These are phyloP conservation scores for Ophthalmolycus amberensis DNA, from an alignment of 2,113 vertebrate genomes.

Conservation along the genomic window DNA sequence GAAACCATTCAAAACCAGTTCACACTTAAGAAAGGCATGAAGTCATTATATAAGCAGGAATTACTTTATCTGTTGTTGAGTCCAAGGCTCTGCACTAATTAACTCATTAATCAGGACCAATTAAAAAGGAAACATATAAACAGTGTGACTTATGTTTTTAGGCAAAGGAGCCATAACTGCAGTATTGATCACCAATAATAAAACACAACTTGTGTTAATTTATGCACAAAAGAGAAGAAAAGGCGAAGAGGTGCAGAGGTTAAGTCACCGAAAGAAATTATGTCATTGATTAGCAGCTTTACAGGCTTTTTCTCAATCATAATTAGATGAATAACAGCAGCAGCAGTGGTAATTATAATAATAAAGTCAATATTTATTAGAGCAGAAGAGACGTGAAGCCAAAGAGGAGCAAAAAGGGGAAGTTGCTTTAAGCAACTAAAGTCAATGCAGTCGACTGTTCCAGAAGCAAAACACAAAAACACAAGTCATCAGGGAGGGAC, in stretches of 20 bases:
- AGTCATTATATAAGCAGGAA: neutral
- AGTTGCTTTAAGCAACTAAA: neutral
- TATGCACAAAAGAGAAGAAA: neutral
- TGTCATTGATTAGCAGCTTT: neutral
- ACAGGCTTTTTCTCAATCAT: neutral
- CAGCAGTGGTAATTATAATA: neutral
- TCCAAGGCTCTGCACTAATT: neutral
- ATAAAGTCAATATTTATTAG: neutral
- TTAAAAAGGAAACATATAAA: conserved; percentile 1
- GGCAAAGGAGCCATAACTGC: neutral
- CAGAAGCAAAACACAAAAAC: neutral
- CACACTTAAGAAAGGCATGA: neutral
- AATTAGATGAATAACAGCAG: conserved; percentile 1
- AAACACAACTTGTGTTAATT: neutral
- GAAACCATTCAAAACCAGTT: neutral
- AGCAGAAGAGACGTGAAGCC: neutral
- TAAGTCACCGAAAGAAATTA: neutral
- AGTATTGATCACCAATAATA: neutral
- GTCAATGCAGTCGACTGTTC: neutral
- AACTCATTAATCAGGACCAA: conserved; percentile 4
- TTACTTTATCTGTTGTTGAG: neutral
- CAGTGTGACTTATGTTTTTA: neutral
- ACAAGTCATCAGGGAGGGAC: neutral
- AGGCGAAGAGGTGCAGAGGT: neutral
- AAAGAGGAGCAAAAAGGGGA: neutral